A percentile compares a stretch with the other conserved stretches of the same genome.
Evolutionary conservation across 2,888 invertebrate genomes (phyloP).

Genomic region (Patella pellucida): DNA sequence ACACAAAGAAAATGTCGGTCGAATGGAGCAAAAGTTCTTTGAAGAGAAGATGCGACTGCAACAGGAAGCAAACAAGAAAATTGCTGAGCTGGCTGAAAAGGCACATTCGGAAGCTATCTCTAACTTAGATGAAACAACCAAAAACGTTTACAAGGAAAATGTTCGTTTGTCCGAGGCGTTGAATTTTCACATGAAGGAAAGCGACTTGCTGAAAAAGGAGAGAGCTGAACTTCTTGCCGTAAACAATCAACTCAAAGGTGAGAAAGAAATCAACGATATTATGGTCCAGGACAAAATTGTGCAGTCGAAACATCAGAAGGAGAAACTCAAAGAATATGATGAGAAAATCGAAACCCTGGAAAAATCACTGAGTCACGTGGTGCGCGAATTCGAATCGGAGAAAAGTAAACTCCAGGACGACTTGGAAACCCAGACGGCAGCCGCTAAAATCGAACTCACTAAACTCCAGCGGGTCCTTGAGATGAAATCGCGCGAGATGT

Average conservation of each 20-base stretch:
- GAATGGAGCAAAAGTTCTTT: slow-evolving; percentile 71
- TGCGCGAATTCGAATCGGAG: slow-evolving; percentile 67
- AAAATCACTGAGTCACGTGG: slow-evolving; percentile 67
- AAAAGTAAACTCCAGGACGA: slow-evolving; percentile 46
- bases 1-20: slow-evolving; percentile 64
- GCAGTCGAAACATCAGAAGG: slow-evolving; percentile 61
- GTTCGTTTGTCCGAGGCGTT: slow-evolving; percentile 67
- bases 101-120: slow-evolving; percentile 70
- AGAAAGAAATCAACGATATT: slow-evolving; percentile 65
- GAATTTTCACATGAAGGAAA: slow-evolving; percentile 67
- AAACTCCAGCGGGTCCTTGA: slow-evolving; percentile 68
- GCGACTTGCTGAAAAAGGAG: slow-evolving; percentile 61
- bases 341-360: slow-evolving; percentile 68
- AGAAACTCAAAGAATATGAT: slow-evolving; percentile 62
- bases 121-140: slow-evolving; percentile 71
- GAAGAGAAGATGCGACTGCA: slow-evolving; percentile 71
- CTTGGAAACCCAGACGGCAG: slow-evolving; percentile 60
- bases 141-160: slow-evolving; percentile 71
- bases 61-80: slow-evolving; percentile 71
- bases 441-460: slow-evolving; percentile 62
- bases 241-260: slow-evolving; percentile 57
- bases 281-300: slow-evolving; percentile 68
- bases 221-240: slow-evolving; percentile 56
- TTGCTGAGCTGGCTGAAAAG: slow-evolving; percentile 69
- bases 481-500: slow-evolving; percentile 69